Conservation (phyloP, 2,797 vertebrate species). For the Lemur catta region DNA sequence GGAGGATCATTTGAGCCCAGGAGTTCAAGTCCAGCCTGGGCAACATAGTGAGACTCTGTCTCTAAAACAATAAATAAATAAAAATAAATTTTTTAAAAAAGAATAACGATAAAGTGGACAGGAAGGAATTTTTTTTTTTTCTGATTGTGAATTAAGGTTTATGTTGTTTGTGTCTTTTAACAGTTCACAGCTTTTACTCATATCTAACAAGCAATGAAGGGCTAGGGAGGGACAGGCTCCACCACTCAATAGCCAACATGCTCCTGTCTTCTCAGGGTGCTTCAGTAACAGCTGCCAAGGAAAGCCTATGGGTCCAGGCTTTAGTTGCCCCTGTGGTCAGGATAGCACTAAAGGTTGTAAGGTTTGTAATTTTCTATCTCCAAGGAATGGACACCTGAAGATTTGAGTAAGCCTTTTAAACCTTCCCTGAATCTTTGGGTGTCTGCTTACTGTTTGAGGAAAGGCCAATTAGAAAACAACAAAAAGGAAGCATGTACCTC, state of each 20-base stretch:
- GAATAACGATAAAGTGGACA: neutral
- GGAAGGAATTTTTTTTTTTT: neutral
- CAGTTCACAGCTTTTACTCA: neutral
- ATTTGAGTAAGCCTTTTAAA: neutral
- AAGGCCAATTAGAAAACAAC: neutral
- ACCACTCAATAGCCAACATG: accelerated
- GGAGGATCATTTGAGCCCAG: neutral
- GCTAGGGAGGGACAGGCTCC: accelerated
- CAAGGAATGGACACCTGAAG: neutral
- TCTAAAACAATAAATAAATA: neutral
- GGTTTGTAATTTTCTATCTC: neutral
- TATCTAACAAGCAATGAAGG: neutral
- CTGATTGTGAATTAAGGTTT: neutral
- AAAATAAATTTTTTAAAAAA: neutral
- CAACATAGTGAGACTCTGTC: neutral
- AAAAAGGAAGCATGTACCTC: neutral
- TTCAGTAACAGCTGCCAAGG: neutral
- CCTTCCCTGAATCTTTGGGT: neutral
- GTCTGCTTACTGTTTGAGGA: neutral
- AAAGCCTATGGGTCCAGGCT: accelerated
- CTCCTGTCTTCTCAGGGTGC: neutral
- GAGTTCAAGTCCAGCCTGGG: neutral
- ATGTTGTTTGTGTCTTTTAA: neutral
- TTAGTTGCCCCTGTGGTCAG: no score
- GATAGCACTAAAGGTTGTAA: neutral